Percentiles rank a stretch among this genome's conserved stretches.
These are phyloP conservation scores for Smutsia gigantea DNA, from an alignment of 2,797 vertebrate species.

Conservation along the genomic window DNA sequence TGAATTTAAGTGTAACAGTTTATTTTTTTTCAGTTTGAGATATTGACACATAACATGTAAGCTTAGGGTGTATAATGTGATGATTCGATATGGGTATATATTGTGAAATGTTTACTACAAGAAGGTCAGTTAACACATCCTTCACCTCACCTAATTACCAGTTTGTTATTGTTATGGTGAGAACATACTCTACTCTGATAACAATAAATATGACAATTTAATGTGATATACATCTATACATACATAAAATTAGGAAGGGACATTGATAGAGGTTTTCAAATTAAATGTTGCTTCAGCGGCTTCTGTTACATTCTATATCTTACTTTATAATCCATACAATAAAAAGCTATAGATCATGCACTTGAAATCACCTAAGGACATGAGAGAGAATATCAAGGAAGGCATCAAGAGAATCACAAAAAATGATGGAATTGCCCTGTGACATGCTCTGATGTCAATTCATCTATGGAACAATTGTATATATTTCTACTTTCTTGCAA, in stretches of 20 bases:
- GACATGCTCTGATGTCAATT: slow-evolving; percentile 84
- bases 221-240: neutral
- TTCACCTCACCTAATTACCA: neutral
- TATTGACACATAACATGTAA: neutral
- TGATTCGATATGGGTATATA: neutral
- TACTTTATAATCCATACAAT: slow-evolving; percentile 70
- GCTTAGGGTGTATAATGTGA: neutral
- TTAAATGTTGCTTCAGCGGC: slow-evolving; percentile 60
- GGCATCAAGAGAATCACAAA: slow-evolving; percentile 64
- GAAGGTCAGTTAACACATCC: neutral
- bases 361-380: slow-evolving; percentile 71
- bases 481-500: slow-evolving; percentile 83
- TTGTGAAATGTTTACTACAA: neutral
- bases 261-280: slow-evolving; percentile 25
- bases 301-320: slow-evolving; percentile 54
- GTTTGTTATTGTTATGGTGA: neutral
- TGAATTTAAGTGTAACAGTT: neutral
- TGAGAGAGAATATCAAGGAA: slow-evolving; percentile 73
- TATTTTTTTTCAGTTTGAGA: neutral
- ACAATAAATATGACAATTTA: neutral
- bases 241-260: neutral
- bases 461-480: slow-evolving; percentile 67
- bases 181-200: neutral
- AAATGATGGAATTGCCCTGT: slow-evolving; percentile 68
- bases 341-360: slow-evolving; percentile 84